phyloP scores from a whole-genome alignment of 2,113 vertebrate genomes.

The Recurvirostra avosetta region DNA sequence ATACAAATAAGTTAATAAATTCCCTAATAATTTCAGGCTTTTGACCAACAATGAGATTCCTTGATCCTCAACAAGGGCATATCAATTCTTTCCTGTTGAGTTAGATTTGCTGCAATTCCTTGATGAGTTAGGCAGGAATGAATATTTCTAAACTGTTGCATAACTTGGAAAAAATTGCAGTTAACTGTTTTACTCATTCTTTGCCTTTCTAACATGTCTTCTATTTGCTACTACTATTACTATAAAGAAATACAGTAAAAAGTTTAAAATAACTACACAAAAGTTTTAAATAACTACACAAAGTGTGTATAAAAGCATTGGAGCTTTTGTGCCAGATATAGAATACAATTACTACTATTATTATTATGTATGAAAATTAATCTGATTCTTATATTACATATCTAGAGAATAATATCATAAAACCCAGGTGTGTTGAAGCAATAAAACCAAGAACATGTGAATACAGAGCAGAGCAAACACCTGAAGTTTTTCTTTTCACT shows the following conservation, averaged over 20 bases:
- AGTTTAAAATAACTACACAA: background rate
- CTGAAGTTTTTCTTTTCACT: background rate
- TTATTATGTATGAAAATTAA: background rate
- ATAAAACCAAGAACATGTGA: background rate
- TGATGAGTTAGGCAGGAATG: background rate
- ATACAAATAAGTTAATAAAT: too few species aligned
- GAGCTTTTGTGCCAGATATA: background rate
- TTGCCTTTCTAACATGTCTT: background rate
- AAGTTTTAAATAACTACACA: background rate
- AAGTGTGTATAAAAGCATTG: background rate
- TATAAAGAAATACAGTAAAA: background rate
- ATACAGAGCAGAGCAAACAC: background rate
- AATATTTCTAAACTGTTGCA: background rate
- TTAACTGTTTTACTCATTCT: background rate
- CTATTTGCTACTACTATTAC: background rate
- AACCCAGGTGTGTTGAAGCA: background rate
- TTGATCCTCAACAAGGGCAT: too few species aligned
- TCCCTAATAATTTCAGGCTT: too few species aligned
- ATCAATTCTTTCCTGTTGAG: too few species aligned
- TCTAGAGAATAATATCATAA: background rate
- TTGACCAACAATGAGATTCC: too few species aligned
- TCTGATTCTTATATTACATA: background rate
- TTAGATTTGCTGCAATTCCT: too few species aligned
- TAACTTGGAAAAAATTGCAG: background rate
- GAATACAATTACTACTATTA: background rate